phyloP scores from a whole-genome alignment of 2,113 vertebrate species.

The Ailuropoda melanoleuca region DNA sequence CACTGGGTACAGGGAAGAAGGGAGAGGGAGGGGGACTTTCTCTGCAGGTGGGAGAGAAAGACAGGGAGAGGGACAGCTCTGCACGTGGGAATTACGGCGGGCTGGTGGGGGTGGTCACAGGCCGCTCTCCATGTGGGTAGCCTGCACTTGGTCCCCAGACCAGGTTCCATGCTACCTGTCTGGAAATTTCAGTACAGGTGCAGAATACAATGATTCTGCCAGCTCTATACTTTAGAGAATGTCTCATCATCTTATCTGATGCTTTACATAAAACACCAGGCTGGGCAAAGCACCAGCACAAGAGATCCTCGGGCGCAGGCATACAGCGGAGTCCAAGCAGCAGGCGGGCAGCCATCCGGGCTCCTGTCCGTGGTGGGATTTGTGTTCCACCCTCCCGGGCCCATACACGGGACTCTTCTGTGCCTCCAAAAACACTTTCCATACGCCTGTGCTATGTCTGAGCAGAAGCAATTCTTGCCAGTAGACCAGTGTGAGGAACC shows the following conservation, averaged over 20 bases:
- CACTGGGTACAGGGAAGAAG: neutral
- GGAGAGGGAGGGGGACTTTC: neutral
- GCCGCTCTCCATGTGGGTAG: neutral
- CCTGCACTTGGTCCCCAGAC: neutral
- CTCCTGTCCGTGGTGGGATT: fast-evolving
- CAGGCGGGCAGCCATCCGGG: conserved; percentile 75
- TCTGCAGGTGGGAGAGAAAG: neutral
- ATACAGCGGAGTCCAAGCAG: conserved; percentile 76
- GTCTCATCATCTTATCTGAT: too few species aligned
- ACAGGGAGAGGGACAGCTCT: neutral
- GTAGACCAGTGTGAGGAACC: neutral
- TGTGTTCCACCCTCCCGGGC: neutral
- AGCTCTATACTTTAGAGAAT: neutral
- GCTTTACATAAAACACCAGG: neutral
- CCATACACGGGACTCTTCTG: neutral
- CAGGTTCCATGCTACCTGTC: neutral
- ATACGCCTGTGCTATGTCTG: fast-evolving
- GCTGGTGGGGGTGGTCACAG: neutral
- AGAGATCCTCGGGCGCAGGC: conserved; percentile 58
- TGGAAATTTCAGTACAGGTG: neutral
- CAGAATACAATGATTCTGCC: neutral
- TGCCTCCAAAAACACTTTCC: neutral
- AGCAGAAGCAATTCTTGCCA: conserved; percentile 22
- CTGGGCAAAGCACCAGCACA: neutral
- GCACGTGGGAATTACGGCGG: fast-evolving